Base-by-base conservation (phyloP, 2,888 invertebrate species). In the Oscheius sp. region DNA sequence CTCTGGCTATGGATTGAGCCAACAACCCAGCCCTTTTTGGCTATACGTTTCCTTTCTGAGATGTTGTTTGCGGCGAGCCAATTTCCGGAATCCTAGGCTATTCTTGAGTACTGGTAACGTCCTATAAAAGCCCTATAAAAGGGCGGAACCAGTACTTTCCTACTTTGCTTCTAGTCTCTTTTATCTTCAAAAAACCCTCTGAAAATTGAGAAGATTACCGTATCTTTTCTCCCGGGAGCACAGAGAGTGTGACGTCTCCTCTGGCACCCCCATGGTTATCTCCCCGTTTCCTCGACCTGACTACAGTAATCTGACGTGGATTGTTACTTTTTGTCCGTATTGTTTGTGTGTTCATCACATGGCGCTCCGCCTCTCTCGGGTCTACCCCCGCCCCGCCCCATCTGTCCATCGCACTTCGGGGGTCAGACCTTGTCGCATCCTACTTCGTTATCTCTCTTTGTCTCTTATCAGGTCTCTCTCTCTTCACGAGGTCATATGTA, bases 331-430 rank as follows among this genome's bases (percentile, higher is more conserved):
- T 44, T 59, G n/a, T 8, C 41, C 28, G 26, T 59, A 44, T 41
- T 59, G 26, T 59, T 44, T 59, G 59, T 44, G 41, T 41, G 28
- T 41, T n/a, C 33, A 56, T 44, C 59, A 59, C 44, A 44, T 59
- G 59, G 44, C 26, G 41, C 59, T 20, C 41, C 44, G 59, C 44
- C 57, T 22, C 41, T 41, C 59, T 14, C 41, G 44, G 33, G 59
- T 59, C 59, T 26, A 44, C 59, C 54, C 54, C 41, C 26, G 59
- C 44, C 59, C 59, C 44, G 26, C 44, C 59, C 41, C 54, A 49
- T n/a, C 56, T 59, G 44, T 30, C 59, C 59, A 28, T 59, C 59
- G 59, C 59, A 59, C 59, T 59, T 20, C n/a, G 22, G 44, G 44
- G 36, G 33, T 36, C 56, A 33, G 33, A n/a, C 59, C 41, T n/a